Evolutionary conservation across 92 coral and sea anemone species (phyloP), one percentile per base, ranked within the genome.

Genomic region (Ricordea florida): DNA sequence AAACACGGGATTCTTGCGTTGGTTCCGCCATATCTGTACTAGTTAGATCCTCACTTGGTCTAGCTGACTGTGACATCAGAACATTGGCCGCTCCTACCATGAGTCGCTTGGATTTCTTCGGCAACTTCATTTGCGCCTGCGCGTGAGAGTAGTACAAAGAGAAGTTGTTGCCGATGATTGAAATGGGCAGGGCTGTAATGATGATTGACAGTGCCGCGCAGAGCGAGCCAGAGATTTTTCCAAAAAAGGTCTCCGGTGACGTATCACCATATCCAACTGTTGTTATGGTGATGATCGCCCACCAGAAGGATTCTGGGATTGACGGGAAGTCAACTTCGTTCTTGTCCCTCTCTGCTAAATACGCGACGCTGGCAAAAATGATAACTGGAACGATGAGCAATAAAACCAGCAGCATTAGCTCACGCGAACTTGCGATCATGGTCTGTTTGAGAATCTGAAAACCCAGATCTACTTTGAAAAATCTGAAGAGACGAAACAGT

Each of bases 221-320:
- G 6, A 96, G 41, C 15, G 89, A 14, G 29, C 97, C 99, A 80
- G 89, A 85, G 55, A 96, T 51, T 49, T 89, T 92, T 14, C 99
- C 99, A 6, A 45, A 37, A 3, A 82, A 62, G 0, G 97, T 89
- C 30, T 13, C 36, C 0, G 99, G 99, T 0, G 81, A 83, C 44
- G 87, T 80, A 45, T 96, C 99, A 0, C 99, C 99, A 34, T 89
- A 96, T 20, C 99, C 99, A 8, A 96, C 99, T 1, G 99, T 96
- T 13, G 99, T 96, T 5, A 96, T 87, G 17, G 99, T 92, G 30
- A 96, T 87, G 23, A 96, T 75, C 4, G 99, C 99, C 99, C 99
- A 96, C 99, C 99, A 96, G 50, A 92, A 89, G 2, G 98, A 90
- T 17, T 80, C 91, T 0, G 94, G 87, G 50, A 96, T 91, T n/a